Conservation (phyloP, 1,140 invertebrate species). For the Ceratosolen fusciceps region DNA sequence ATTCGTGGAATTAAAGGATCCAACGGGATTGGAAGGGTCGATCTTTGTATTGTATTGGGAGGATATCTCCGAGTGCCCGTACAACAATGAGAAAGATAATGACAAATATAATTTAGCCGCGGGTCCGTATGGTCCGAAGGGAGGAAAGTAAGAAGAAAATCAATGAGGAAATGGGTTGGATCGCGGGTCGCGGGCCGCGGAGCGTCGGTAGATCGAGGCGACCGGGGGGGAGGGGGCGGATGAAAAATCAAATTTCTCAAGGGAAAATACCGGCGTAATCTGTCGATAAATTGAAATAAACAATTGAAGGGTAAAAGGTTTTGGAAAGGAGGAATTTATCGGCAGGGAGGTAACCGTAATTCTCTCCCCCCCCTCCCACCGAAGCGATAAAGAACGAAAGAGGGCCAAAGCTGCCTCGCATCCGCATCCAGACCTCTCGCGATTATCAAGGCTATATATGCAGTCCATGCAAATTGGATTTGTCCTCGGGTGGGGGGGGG, state of each 20-base stretch:
- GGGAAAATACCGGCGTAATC: not conserved
- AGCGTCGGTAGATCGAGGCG: not conserved
- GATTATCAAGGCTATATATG: slow-evolving; percentile 12
- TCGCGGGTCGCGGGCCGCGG: not conserved
- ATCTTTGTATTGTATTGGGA: no score
- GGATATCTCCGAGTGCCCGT: no score
- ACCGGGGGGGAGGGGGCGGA: no score
- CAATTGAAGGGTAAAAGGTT: not conserved
- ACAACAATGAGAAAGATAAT: not conserved
- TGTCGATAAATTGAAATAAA: slow-evolving; percentile 1
- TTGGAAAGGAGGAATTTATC: slow-evolving; percentile 11
- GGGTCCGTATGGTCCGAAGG: not conserved
- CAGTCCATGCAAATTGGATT: slow-evolving; percentile 38
- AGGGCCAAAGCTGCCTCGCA: not conserved
- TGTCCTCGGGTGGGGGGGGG: slow-evolving; percentile 1
- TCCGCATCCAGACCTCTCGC: slow-evolving; percentile 12
- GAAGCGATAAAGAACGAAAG: slow-evolving; percentile 24
- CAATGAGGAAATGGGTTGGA: not conserved
- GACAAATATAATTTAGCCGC: not conserved
- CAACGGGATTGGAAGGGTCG: no score
- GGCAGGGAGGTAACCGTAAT: not conserved
- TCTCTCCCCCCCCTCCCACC: slow-evolving; percentile 1
- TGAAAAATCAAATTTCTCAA: not conserved
- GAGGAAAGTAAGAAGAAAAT: not conserved
- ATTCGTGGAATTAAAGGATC: no score